Conservation (phyloP, 2,113 vertebrate species). For the Ascaphus truei region DNA sequence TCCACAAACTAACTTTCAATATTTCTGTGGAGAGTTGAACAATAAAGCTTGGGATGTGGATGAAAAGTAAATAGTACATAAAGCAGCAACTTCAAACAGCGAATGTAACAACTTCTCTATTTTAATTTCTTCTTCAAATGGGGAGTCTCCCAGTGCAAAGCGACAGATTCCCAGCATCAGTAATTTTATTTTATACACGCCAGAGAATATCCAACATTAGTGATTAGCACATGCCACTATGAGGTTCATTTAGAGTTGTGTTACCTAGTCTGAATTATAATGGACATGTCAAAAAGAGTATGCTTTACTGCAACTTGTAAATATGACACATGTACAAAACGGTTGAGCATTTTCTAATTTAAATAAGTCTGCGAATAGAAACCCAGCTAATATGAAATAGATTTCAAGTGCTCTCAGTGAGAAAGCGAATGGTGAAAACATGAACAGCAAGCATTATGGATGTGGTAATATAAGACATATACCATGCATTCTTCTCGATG, state of each 20-base stretch:
- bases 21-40: too few relatives aligned
- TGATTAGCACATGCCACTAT: background rate
- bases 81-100: too few relatives aligned
- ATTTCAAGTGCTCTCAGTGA: conserved; percentile 3
- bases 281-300: background rate
- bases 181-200: background rate
- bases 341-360: background rate
- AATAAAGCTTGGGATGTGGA: too few relatives aligned
- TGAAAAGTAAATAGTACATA: too few relatives aligned
- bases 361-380: background rate
- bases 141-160: too few relatives aligned
- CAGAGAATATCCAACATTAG: background rate
- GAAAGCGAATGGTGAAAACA: background rate
- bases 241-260: background rate
- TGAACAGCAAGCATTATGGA: background rate
- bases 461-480: conserved; percentile 9
- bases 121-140: too few relatives aligned
- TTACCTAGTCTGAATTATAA: background rate
- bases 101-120: too few relatives aligned
- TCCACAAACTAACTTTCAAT: too few relatives aligned
- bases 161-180: too few relatives aligned
- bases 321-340: background rate
- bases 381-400: background rate
- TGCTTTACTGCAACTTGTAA: conserved; percentile 1
- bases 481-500: conserved; percentile 70